Base-by-base conservation (phyloP, 2,888 invertebrate species). In the Frankliniella intonsa region DNA sequence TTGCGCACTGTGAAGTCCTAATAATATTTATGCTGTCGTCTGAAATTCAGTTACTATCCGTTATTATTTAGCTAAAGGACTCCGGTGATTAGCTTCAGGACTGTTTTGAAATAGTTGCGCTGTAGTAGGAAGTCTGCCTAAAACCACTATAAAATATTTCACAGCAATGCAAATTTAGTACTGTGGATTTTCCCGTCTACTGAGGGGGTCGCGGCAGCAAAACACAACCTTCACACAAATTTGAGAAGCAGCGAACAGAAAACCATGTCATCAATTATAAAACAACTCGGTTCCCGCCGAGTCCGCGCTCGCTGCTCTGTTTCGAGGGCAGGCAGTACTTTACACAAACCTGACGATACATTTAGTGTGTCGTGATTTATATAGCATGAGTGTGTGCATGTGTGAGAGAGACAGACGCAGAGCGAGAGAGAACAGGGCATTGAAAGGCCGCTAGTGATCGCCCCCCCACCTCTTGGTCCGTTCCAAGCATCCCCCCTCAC, bases 261-360 rank as follows among this genome's bases (percentile, higher is more conserved):
- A 38, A 69, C 69, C 69, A 76, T 76, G 69, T 76, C 69, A 76
- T 76, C 69, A 76, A 76, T 76, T 76, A 76, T 76, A 76, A 76
- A 69, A 76, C 69, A 76, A 76, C 69, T 76, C 25, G 69, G 38
- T 25, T 76, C 69, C 69, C 69, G 69, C 62, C 19, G 62, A 17
- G 62, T 7, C 62, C 7, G 62, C 62, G 62, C 69, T 76, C 62
- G 62, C 69, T 76, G 69, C 69, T 76, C 69, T 25, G 69, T 22
- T 76, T 76, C 69, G 69, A 76, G 69, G 38, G 69, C 69, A 76
- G 69, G 69, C 69, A 76, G 69, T 76, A 76, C 69, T 76, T 76
- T 76, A 76, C 69, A 76, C 69, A 76, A 76, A 76, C 69, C 69
- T 76, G 69, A 76, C 69, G 69, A 76, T 76, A 76, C 69, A 76